phyloP scores from a whole-genome alignment of 2,797 vertebrate genomes.

The Carduelis carduelis region DNA sequence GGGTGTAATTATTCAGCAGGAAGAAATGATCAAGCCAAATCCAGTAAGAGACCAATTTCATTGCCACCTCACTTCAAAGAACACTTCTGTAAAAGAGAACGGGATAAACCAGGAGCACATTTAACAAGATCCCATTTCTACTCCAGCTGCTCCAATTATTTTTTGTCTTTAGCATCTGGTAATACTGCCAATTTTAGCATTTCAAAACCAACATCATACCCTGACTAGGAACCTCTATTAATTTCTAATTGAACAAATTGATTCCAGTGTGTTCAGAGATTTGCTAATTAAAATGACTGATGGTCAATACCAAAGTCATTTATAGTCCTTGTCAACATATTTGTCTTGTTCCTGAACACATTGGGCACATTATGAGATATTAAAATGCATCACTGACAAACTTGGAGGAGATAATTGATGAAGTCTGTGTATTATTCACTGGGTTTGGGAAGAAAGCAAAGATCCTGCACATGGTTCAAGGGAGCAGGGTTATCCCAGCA shows the following conservation, averaged over 20 bases:
- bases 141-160: slow-evolving; percentile 20
- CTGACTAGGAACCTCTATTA: background rate
- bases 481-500: background rate
- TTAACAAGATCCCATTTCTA: background rate
- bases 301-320: background rate
- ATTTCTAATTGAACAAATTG: background rate
- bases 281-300: background rate
- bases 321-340: background rate
- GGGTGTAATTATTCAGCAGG: background rate
- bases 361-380: background rate
- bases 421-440: background rate
- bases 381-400: background rate
- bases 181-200: background rate
- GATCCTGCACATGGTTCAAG: background rate
- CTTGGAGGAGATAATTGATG: background rate
- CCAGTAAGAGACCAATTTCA: background rate
- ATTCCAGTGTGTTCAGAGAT: background rate
- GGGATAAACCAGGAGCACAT: background rate
- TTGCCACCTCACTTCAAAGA: background rate
- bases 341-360: background rate
- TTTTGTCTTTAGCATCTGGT: slow-evolving; percentile 2
- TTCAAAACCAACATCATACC: background rate
- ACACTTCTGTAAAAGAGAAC: background rate
- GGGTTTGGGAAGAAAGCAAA: background rate
- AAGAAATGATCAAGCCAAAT: background rate